Conservation (phyloP, 2,113 vertebrate genomes). For the Acanthochromis polyacanthus region DNA sequence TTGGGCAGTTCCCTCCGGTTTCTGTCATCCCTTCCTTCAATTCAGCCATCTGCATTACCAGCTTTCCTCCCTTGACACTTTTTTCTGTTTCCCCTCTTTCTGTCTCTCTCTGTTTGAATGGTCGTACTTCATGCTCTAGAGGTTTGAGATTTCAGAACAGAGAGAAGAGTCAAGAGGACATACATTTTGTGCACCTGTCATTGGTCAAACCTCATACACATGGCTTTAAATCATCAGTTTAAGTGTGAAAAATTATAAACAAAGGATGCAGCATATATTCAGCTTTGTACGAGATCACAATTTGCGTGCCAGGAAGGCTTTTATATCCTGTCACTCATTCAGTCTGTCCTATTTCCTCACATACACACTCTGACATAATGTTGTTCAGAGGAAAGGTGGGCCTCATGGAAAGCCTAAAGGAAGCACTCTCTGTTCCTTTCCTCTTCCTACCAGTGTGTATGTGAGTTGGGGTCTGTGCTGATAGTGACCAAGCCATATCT, state of each 20-base stretch:
- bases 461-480: conserved; percentile 35
- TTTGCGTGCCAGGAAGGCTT: not conserved
- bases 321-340: not conserved
- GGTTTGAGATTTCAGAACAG: conserved; percentile 31
- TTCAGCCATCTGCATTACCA: conserved; percentile 46
- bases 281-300: not conserved
- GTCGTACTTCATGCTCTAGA: conserved; percentile 28
- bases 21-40: conserved; percentile 52
- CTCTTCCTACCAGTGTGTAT: conserved; percentile 58
- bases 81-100: conserved; percentile 7
- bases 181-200: not conserved
- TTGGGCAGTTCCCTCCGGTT: conserved; percentile 60
- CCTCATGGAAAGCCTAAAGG: conserved; percentile 73
- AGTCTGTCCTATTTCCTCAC: not conserved
- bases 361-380: conserved; percentile 28
- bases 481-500: conserved; percentile 61
- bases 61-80: conserved; percentile 11
- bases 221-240: not conserved
- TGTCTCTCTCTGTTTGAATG: conserved; percentile 21
- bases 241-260: not conserved
- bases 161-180: conserved; percentile 17
- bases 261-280: not conserved
- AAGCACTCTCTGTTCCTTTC: conserved; percentile 76
- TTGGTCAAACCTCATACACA: conserved; percentile 5
- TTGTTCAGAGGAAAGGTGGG: conserved; percentile 72